phyloP scores from a whole-genome alignment of 2,888 invertebrate species.

The Mesoligia furuncula region DNA sequence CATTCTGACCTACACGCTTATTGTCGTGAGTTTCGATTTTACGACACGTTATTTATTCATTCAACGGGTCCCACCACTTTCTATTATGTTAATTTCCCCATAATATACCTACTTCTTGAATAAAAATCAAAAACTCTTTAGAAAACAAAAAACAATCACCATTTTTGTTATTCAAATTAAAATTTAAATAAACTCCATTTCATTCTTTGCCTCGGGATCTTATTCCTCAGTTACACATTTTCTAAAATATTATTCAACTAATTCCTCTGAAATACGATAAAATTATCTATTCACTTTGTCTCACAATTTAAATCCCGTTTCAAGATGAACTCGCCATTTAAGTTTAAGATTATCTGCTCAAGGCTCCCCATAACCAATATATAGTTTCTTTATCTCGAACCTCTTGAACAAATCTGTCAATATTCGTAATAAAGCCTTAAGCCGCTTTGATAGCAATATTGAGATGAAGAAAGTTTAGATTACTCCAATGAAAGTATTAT shows the following conservation, averaged over 20 bases:
- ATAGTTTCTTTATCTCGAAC: slow-evolving; percentile 18
- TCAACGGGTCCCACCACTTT: neutral
- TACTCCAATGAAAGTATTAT: slow-evolving; percentile 41
- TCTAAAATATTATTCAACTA: neutral
- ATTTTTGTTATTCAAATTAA: neutral
- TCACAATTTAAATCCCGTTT: neutral
- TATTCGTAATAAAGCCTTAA: slow-evolving; percentile 26
- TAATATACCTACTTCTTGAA: neutral
- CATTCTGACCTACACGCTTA: no score
- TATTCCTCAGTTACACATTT: neutral
- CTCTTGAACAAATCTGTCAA: slow-evolving; percentile 36
- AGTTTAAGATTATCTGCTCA: neutral
- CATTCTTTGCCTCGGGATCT: neutral
- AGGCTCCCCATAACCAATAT: neutral
- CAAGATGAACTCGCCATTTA: neutral
- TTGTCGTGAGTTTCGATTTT: neutral
- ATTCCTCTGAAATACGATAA: neutral
- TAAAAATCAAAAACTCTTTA: neutral
- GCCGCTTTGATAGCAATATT: slow-evolving; percentile 27
- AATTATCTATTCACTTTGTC: neutral
- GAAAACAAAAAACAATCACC: neutral
- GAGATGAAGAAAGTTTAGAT: slow-evolving; percentile 49
- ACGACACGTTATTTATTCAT: neutral
- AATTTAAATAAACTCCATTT: neutral
- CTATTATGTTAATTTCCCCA: neutral